Evolutionary conservation across 2,888 invertebrate genomes (phyloP).

Genomic region (Melinaea marsaeus): DNA sequence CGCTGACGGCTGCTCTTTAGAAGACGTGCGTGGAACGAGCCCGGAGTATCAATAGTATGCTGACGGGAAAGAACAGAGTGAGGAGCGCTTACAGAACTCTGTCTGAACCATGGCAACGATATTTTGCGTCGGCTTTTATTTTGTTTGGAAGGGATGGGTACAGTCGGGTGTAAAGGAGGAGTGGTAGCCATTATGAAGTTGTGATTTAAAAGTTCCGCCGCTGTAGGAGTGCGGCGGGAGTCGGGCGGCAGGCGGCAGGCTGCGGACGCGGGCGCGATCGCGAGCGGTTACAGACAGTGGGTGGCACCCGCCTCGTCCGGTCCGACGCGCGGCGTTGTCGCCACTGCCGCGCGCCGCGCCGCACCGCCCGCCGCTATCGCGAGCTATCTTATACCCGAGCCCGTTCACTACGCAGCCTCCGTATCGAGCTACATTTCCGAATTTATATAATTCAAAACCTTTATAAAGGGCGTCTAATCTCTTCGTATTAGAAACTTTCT

Average conservation of each 20-base stretch:
- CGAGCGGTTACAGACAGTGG: conserved; percentile 43
- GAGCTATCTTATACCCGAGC: conserved; percentile 51
- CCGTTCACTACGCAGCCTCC: conserved; percentile 72
- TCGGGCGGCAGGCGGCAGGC: conserved; percentile 38
- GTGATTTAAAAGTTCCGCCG: conserved; percentile 34
- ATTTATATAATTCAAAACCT: conserved; percentile 38
- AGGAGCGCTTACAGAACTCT: conserved; percentile 84
- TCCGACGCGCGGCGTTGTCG: conserved; percentile 43
- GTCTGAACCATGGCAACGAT: conserved; percentile 93
- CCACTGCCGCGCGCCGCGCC: conserved; percentile 53
- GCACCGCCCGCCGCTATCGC: conserved; percentile 34
- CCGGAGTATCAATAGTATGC: conserved; percentile 93
- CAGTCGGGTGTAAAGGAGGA: conserved; percentile 45
- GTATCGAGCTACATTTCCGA: conserved; percentile 71
- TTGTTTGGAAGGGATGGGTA: conserved; percentile 61
- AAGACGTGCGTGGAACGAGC: conserved; percentile 87
- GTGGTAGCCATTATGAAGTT: conserved; percentile 56
- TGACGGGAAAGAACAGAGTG: conserved; percentile 88
- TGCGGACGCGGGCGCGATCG: conserved; percentile 42
- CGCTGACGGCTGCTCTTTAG: conserved; percentile 82
- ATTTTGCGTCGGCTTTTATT: conserved; percentile 90
- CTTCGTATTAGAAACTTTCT: conserved; percentile 45
- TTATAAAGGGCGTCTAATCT: conserved; percentile 71
- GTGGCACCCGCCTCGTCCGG: conserved; percentile 42
- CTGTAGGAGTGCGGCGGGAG: conserved; percentile 46